Percentiles rank a stretch among this genome's conserved stretches.
Evolutionary conservation across 2,113 vertebrate species (phyloP).

Genomic region (Rafetus swinhoei): DNA sequence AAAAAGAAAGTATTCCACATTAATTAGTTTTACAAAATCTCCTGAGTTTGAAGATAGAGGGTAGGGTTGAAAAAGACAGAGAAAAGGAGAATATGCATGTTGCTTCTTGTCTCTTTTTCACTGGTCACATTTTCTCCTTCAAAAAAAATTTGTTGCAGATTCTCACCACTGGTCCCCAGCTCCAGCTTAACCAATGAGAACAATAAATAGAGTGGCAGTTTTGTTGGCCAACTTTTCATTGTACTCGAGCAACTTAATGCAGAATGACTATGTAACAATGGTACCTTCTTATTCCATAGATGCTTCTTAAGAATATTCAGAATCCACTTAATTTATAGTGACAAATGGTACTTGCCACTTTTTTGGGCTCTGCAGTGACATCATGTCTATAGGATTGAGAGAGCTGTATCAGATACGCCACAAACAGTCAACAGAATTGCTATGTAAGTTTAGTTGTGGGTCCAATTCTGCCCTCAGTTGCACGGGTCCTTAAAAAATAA

Average conservation of each 20-base stretch:
- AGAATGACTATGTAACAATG: neutral
- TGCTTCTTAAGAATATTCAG: neutral
- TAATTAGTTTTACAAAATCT: neutral
- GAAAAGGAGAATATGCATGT: neutral
- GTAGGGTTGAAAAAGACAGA: neutral
- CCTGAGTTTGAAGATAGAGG: neutral
- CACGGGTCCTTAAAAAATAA: neutral
- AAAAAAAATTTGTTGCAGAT: neutral
- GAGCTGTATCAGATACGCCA: neutral
- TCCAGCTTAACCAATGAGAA: neutral
- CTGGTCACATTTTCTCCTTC: neutral
- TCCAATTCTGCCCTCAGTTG: neutral
- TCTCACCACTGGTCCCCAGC: neutral
- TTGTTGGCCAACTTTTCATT: neutral
- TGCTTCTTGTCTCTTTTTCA: neutral
- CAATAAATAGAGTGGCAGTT: neutral
- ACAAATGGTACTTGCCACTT: neutral
- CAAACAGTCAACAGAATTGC: neutral
- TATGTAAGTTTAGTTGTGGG: neutral
- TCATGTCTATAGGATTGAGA: neutral
- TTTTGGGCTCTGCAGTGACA: neutral
- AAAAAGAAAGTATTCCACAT: neutral
- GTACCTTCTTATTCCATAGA: neutral
- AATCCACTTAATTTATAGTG: neutral
- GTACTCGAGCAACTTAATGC: too few relatives aligned